Base-by-base conservation (phyloP, 1,140 invertebrate genomes). In the Meloidogyne chitwoodi region DNA sequence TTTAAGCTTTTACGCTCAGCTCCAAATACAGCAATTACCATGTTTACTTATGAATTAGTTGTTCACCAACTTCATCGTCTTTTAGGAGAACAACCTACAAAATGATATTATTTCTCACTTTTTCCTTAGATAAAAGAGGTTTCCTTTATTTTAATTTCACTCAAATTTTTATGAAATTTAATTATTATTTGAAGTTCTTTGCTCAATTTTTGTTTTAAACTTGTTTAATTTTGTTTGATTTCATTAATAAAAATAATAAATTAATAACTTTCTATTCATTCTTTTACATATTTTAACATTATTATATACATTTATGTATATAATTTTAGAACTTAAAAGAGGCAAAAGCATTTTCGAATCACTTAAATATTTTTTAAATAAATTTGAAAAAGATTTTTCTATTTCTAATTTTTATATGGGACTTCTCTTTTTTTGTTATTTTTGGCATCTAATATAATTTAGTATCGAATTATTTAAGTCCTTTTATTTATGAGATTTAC, bases 31-130 rank as follows among this genome's bases (percentile, higher is more conserved):
- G 68, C 68, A 56, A 24, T 69, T 26, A 69, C 68, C 14, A 69
- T 69, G 38, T 41, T 41, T 56, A 69, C 68, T 14, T 69, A 69
- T 69, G 68, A 69, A 16, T 19, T 68, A 48, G 67, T 68, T 68
- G 67, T 68, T 38, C 29, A 68, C 14, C 22, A 24, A 38, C 48
- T 68, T 22, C 67, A 68, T 31, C 48, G 67, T 31, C 10, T 56
- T 0, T 56, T 56, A 56, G 48, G 48, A 56, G 48, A 56, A 56
- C 19, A 22, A n/a, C 48, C 48, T 8, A 56, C 19, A 14, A 19
- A 56, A 8, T 56, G n/a, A n/a, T n/a, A n/a, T 56, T 16, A n/a
- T n/a, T 6, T 6, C 12, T 16, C 6, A 6, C n/a, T 56, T 56
- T n/a, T n/a, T 22, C n/a, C 10, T 22, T n/a, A n/a, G 48, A 56